Conservation (phyloP, 2,113 vertebrate genomes). For the Ctenodactylus gundi region DNA sequence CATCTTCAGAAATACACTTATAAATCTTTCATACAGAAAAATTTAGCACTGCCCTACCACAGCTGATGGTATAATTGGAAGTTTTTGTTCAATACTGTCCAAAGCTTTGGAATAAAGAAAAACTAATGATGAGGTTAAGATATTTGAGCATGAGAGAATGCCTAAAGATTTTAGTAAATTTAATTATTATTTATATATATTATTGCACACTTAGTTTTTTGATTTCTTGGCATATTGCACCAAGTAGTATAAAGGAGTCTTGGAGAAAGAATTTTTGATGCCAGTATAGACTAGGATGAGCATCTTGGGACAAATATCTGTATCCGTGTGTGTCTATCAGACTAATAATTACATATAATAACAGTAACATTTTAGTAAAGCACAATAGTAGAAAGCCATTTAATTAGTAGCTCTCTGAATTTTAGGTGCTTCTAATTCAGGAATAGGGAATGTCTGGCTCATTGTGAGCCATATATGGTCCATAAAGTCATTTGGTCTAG, state of each 20-base stretch:
- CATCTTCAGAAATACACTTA: background rate
- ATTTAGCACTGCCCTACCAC: background rate
- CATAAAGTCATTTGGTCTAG: too few relatives aligned
- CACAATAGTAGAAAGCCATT: background rate
- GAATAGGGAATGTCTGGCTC: too few relatives aligned
- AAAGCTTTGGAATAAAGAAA: background rate
- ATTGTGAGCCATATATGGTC: too few relatives aligned
- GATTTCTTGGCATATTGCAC: background rate
- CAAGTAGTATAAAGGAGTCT: background rate
- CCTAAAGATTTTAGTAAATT: background rate
- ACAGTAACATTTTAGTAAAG: background rate
- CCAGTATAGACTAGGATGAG: background rate
- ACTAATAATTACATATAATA: background rate
- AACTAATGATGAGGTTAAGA: background rate
- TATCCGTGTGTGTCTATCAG: too few relatives aligned
- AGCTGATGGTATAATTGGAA: background rate
- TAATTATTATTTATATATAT: background rate
- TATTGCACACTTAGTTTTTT: background rate
- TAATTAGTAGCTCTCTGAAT: background rate
- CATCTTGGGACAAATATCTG: background rate
- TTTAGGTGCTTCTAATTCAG: background rate
- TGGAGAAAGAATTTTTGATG: background rate
- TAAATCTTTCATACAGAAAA: constrained; percentile 14
- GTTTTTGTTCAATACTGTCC: background rate
- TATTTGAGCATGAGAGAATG: background rate